Evolutionary conservation across 2,113 vertebrate species (phyloP).

Genomic region (Alexandromys fortis): DNA sequence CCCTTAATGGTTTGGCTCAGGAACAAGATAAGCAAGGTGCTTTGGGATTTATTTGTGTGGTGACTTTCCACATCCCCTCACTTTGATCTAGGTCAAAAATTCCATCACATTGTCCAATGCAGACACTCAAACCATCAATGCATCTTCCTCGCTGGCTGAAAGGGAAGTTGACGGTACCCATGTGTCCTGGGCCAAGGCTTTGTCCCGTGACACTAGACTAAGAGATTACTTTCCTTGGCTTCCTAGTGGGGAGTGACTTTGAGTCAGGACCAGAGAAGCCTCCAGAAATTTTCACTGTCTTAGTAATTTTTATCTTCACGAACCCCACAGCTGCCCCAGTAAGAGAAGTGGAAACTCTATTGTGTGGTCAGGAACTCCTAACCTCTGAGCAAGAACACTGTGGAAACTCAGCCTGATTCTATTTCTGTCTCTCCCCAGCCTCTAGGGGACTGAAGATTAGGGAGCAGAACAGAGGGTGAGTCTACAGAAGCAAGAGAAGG

Average conservation of each 20-base stretch:
- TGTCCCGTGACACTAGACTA: slow-evolving; percentile 47
- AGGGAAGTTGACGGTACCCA: not conserved
- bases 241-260: slow-evolving; percentile 70
- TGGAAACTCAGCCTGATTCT: not conserved
- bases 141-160: not conserved
- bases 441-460: not conserved
- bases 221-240: slow-evolving; percentile 63
- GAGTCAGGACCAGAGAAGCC: slow-evolving; percentile 70
- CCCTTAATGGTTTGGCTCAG: not conserved
- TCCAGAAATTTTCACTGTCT: slow-evolving; percentile 81
- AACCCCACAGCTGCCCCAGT: slow-evolving; percentile 70
- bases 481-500: not conserved
- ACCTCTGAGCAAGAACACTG: slow-evolving; percentile 63
- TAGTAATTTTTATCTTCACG: slow-evolving; percentile 77
- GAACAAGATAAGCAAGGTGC: not conserved
- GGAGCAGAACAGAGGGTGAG: not conserved
- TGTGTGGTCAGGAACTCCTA: slow-evolving; percentile 61
- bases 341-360: slow-evolving; percentile 74
- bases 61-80: not conserved
- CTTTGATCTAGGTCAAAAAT: not conserved
- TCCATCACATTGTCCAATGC: not conserved
- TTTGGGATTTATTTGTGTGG: too few relatives aligned
- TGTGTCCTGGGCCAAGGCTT: not conserved
- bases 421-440: not conserved
- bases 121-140: not conserved